Base-by-base conservation (phyloP, 2,113 vertebrate genomes). In the Lophotis ruficrista region DNA sequence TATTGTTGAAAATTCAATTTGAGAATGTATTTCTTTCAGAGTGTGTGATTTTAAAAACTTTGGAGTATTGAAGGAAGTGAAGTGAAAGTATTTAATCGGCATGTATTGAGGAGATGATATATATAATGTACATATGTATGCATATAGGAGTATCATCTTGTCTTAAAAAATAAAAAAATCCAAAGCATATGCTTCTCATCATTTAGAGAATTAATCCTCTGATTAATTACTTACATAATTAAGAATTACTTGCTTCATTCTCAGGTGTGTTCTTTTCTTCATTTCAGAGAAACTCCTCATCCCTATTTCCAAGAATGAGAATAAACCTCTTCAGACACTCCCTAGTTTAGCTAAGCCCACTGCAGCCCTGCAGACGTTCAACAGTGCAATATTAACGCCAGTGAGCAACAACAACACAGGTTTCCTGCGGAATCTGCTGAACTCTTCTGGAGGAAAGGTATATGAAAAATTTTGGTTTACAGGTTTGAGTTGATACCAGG, bases 331-430 rank as follows among this genome's bases (percentile, higher is more conserved):
- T 50, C 97, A 98, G 35, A 94, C 98, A 27, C 96, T 98, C 21
- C 98, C 98, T 5, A 89, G 90, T 47, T 95, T 98, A 78, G 97
- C 92, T 20, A 98, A 98, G 80, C 96, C 98, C n/a, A 51, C 88
- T 65, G 86, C 98, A 33, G 96, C 97, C 62, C 97, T 98, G 53
- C 98, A 98, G 75, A 98, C 98, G 3, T 98, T 98, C 84, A 98
- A 98, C 94, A 98, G 97, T 94, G 98, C 98, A 64, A 98, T 98
- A 89, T 62, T 98, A 51, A 97, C 98, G 17, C 98, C 98, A 10
- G 98, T 98, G 77, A 98, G 98, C 97, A 98, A 98, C 97, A 98
- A 98, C 12, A 98, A 95, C 90, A 97, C 98, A 0, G 98, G 98
- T 18, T 98, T 98, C 83, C 68, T 98, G 86, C 85, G 98, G 56